phyloP scores from a whole-genome alignment of 2,113 vertebrate species.

The Ptyas mucosa region DNA sequence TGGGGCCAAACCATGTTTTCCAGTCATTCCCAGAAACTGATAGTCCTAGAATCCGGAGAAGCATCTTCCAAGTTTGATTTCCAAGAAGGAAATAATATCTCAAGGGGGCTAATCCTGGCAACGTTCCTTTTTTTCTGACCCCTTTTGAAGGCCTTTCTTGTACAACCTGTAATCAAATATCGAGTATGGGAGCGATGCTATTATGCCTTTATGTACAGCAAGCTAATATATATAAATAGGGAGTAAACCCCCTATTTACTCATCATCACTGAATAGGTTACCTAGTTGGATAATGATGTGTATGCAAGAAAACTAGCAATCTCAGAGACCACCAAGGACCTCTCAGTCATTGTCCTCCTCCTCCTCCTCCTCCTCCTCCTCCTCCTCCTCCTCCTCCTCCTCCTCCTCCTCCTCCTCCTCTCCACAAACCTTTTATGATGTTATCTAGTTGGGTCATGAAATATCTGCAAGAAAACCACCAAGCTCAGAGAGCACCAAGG shows the following conservation, averaged over 20 bases:
- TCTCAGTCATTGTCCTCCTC: too few species aligned
- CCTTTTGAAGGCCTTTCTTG: neutral
- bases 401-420: too few species aligned
- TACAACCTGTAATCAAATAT: neutral
- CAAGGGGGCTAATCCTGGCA: neutral
- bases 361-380: too few species aligned
- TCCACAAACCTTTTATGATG: neutral
- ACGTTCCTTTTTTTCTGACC: neutral
- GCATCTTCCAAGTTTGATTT: neutral
- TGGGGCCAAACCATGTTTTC: slow-evolving; percentile 56
- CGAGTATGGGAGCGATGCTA: neutral
- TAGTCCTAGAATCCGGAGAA: neutral
- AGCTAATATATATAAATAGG: neutral
- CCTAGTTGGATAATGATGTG: neutral
- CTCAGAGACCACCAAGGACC: too few species aligned
- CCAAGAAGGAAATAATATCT: neutral
- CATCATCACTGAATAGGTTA: neutral
- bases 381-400: too few species aligned
- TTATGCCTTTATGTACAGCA: neutral
- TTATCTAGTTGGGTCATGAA: neutral
- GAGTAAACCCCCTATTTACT: neutral
- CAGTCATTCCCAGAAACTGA: slow-evolving; percentile 10
- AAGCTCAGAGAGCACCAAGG: too few species aligned
- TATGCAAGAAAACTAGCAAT: neutral
- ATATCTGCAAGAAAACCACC: too few species aligned